Evolutionary conservation across 2,797 vertebrate species (phyloP).

Genomic region (Sandelia bainsii): DNA sequence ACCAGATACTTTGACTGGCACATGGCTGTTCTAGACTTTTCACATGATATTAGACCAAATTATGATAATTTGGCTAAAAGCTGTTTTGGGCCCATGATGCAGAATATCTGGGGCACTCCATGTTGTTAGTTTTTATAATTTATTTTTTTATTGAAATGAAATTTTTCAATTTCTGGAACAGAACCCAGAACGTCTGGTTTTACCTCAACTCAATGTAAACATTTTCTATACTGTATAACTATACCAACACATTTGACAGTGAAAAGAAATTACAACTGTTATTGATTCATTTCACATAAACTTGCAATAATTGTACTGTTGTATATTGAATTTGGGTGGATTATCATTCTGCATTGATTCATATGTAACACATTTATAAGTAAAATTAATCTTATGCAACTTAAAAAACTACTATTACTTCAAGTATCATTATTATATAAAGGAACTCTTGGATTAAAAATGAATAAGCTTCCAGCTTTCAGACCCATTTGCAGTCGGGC

Average conservation of each 20-base stretch:
- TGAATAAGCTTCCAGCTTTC: not conserved
- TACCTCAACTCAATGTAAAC: no score
- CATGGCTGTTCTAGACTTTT: no score
- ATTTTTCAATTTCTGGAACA: no score
- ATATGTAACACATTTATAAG: conserved; percentile 10
- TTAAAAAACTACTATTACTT: not conserved
- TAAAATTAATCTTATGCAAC: conserved; percentile 14
- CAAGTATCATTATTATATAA: not conserved
- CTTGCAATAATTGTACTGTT: conserved; percentile 5
- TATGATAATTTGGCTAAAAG: no score
- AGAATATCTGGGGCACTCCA: no score
- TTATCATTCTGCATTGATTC: not conserved
- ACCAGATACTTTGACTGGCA: no score
- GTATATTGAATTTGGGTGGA: not conserved
- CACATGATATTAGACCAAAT: no score
- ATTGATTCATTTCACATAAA: not conserved
- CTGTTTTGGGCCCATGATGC: no score
- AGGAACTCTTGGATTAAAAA: conserved; percentile 2
- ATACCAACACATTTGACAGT: not conserved
- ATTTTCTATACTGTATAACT: no score
- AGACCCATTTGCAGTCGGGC: not conserved
- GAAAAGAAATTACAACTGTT: not conserved
- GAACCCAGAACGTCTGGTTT: not conserved
- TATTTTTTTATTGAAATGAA: no score
- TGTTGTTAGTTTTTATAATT: no score